A percentile compares a stretch with the other conserved stretches of the same genome.
These are phyloP conservation scores for Orientallactaga sibirica DNA, from an alignment of 2,797 vertebrate genomes.

Conservation along the genomic window DNA sequence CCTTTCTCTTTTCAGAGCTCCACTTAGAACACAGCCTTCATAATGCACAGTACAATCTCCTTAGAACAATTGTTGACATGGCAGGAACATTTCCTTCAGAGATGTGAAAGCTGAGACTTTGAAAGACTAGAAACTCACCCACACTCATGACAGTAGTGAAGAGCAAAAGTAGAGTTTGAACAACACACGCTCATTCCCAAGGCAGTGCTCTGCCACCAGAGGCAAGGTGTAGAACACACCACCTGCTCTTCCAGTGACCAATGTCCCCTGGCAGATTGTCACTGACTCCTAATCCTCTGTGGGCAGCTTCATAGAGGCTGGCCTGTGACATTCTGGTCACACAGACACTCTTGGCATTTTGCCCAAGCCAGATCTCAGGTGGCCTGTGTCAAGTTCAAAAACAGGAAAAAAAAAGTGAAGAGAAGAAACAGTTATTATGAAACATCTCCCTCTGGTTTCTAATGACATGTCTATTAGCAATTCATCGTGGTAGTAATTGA, in stretches of 20 bases:
- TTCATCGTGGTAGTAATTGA: slow-evolving; percentile 45
- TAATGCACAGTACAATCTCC: background rate
- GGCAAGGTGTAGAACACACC: rapidly evolving
- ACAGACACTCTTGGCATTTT: rapidly evolving
- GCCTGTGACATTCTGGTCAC: background rate
- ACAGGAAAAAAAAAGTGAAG: background rate
- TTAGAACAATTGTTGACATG: background rate
- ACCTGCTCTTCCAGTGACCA: rapidly evolving
- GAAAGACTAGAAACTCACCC: background rate
- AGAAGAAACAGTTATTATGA: slow-evolving; percentile 13
- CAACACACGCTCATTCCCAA: background rate
- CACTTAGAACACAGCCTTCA: background rate
- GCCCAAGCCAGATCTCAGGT: background rate
- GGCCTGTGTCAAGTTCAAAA: background rate
- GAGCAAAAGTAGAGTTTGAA: background rate
- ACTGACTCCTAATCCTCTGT: background rate
- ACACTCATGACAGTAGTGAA: background rate
- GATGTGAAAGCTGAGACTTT: background rate
- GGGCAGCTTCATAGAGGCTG: rapidly evolving
- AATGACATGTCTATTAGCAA: slow-evolving; percentile 60
- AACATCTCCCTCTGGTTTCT: slow-evolving; percentile 63
- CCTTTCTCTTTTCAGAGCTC: background rate
- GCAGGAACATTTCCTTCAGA: background rate
- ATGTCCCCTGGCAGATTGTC: rapidly evolving
- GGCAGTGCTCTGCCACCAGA: rapidly evolving